A percentile compares a stretch with the other conserved stretches of the same genome.
Conservation (phyloP, 1,140 invertebrate species). For the Psix sp. region DNA sequence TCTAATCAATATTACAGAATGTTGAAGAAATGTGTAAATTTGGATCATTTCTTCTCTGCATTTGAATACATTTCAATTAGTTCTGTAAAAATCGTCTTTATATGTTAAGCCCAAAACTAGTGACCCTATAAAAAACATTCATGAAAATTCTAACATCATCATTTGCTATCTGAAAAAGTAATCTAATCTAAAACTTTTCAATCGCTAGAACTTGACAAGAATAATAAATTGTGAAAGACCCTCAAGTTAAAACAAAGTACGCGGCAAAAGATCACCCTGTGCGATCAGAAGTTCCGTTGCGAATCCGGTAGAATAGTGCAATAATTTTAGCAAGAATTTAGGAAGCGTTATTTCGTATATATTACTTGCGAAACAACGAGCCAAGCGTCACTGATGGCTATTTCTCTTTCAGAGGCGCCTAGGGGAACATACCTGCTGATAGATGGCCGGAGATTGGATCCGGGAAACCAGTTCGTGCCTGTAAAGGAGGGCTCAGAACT, state of each 20-base stretch:
- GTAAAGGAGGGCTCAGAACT: conserved; percentile 88
- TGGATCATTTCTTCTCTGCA: no score
- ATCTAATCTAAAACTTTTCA: conserved; percentile 15
- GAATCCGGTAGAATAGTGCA: conserved; percentile 26
- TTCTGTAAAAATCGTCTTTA: no score
- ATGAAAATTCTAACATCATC: no score
- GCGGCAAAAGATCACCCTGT: conserved; percentile 31
- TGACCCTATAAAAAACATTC: no score
- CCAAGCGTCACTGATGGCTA: conserved; percentile 45
- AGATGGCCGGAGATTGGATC: conserved; percentile 86
- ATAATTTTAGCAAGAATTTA: conserved; percentile 47
- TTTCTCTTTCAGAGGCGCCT: conserved; percentile 82
- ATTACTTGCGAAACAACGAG: conserved; percentile 48
- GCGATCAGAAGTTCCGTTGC: conserved; percentile 34
- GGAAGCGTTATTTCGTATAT: conserved; percentile 47
- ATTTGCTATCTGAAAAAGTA: neutral
- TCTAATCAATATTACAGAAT: no score
- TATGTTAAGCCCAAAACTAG: no score
- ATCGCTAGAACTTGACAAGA: conserved; percentile 5
- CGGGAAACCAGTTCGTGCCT: conserved; percentile 89
- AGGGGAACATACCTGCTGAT: conserved; percentile 87
- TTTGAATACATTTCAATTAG: no score
- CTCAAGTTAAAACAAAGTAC: conserved; percentile 38
- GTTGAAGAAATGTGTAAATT: no score
- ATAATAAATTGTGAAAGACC: conserved; percentile 34